phyloP scores from a whole-genome alignment of 2,113 vertebrate genomes.

The Axis porcinus region DNA sequence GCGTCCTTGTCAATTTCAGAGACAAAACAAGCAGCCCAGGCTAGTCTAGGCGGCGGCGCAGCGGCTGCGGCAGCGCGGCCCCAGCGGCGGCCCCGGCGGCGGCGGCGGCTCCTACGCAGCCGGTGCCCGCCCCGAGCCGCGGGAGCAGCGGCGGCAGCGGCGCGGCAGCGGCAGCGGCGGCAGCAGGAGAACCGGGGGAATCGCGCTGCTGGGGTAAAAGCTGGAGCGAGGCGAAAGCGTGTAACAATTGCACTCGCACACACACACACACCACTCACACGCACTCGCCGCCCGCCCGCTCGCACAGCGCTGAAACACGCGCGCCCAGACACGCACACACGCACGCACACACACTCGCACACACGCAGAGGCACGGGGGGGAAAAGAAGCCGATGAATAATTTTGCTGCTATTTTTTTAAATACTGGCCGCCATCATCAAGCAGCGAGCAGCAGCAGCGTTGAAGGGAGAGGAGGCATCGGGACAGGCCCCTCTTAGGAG shows the following conservation, averaged over 20 bases:
- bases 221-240: constrained; percentile 85
- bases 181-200: constrained; percentile 79
- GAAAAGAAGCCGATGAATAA: constrained; percentile 83
- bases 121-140: constrained; percentile 82
- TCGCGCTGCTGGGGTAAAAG: constrained; percentile 79
- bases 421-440: constrained; percentile 84
- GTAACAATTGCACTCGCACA: constrained; percentile 82
- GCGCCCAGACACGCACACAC: constrained; percentile 77
- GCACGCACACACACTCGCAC: constrained; percentile 81
- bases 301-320: constrained; percentile 72
- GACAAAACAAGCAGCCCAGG: constrained; percentile 78
- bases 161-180: constrained; percentile 75
- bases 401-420: constrained; percentile 88
- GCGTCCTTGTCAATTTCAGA: constrained; percentile 84
- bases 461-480: constrained; percentile 52
- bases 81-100: constrained; percentile 76
- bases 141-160: constrained; percentile 84
- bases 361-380: constrained; percentile 81
- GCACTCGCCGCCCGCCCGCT: constrained; percentile 67
- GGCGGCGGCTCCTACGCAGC: constrained; percentile 76
- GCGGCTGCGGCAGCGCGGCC: constrained; percentile 87
- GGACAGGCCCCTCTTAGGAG: constrained; percentile 88
- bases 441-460: constrained; percentile 58
- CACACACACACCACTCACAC: constrained; percentile 56
- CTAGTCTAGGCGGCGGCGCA: constrained; percentile 71